Conservation (phyloP, 2,113 vertebrate species). For the Embiotoca jacksoni region DNA sequence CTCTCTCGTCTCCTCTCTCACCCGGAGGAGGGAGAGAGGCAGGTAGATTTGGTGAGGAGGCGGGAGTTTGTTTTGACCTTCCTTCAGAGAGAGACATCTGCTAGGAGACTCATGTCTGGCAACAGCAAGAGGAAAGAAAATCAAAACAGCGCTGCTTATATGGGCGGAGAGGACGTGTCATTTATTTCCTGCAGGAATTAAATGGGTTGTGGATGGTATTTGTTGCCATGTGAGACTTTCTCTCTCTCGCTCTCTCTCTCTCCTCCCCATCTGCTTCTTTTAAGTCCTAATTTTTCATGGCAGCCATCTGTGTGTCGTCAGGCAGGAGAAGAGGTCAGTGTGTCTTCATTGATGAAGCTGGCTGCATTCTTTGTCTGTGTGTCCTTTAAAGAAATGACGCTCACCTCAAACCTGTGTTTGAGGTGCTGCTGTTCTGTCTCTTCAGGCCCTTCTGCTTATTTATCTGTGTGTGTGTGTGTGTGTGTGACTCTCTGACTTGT, state of each 20-base stretch:
- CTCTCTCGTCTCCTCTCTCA: conserved; percentile 15
- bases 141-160: conserved; percentile 24
- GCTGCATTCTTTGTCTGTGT: background rate
- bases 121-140: conserved; percentile 14
- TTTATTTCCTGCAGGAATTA: conserved; percentile 67
- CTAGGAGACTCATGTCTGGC: background rate
- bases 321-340: conserved; percentile 29
- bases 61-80: conserved; percentile 36
- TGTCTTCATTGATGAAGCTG: conserved; percentile 44
- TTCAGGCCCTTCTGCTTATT: background rate
- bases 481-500: background rate
- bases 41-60: conserved; percentile 53
- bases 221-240: conserved; percentile 28
- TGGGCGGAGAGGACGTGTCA: conserved; percentile 19
- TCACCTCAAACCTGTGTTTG: background rate
- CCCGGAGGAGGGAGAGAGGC: conserved; percentile 11
- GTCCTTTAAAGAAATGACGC: background rate
- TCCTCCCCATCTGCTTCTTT: conserved; percentile 47
- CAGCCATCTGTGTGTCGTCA: conserved; percentile 63
- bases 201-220: conserved; percentile 41
- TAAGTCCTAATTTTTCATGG: conserved; percentile 58
- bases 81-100: conserved; percentile 50
- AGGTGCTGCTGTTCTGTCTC: background rate
- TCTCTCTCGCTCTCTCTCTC: conserved; percentile 28
- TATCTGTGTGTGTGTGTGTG: no score